Evolutionary conservation across 2,888 invertebrate species (phyloP).

Genomic region (Athalia rosae): DNA sequence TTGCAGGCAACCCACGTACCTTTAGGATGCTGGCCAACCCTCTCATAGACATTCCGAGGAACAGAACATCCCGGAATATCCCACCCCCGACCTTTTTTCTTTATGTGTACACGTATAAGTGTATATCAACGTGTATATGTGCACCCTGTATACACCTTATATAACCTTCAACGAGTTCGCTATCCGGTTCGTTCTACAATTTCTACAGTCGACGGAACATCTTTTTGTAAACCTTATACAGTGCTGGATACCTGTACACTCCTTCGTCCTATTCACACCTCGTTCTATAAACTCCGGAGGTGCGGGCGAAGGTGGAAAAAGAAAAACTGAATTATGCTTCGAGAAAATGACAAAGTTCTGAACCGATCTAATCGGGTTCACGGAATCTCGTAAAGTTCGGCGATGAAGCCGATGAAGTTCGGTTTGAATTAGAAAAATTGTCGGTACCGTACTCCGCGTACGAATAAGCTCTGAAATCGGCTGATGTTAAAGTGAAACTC

Average conservation of each 20-base stretch:
- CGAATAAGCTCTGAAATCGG: not conserved
- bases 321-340: not conserved
- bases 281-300: too few relatives aligned
- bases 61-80: not conserved
- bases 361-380: too few relatives aligned
- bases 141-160: not conserved
- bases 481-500: not conserved
- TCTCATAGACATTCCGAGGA: not conserved
- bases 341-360: not conserved
- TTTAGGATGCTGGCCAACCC: constrained; percentile 3
- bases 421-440: too few relatives aligned
- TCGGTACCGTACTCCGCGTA: too few relatives aligned
- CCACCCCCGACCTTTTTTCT: not conserved
- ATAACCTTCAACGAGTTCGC: not conserved
- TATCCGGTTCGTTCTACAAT: not conserved
- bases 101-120: not conserved
- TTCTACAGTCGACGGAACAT: constrained; percentile 15
- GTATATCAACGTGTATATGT: too few relatives aligned
- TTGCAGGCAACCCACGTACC: constrained; percentile 42
- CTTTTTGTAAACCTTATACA: constrained; percentile 8
- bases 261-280: constrained; percentile 20
- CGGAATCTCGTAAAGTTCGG: too few relatives aligned
- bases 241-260: not conserved
- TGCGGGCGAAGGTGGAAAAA: not conserved
- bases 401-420: too few relatives aligned